These are phyloP conservation scores for Hylia prasina DNA, from an alignment of 2,113 vertebrate genomes.

Conservation along the genomic window DNA sequence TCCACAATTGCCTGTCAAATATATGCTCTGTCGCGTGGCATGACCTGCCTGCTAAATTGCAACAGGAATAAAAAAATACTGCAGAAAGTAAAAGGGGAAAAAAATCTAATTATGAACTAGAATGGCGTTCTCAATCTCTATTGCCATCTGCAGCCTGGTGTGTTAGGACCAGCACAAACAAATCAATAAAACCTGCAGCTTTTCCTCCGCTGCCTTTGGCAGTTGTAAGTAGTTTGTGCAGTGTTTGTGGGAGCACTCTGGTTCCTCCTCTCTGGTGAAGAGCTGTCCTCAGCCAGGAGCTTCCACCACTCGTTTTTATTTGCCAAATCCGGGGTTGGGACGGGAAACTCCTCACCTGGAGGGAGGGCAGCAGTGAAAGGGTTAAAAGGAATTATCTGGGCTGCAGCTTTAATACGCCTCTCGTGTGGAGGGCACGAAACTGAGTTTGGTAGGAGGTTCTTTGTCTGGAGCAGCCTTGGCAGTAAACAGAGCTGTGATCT, in stretches of 20 bases:
- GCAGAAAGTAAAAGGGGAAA: background rate
- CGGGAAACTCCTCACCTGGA: background rate
- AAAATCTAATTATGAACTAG: background rate
- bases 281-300: background rate
- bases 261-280: background rate
- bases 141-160: conserved; percentile 34
- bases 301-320: background rate
- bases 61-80: background rate
- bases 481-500: conserved; percentile 47
- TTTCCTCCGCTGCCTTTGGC: background rate
- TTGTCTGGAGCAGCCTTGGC: conserved; percentile 61
- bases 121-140: background rate
- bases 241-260: background rate
- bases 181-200: conserved; percentile 33
- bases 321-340: background rate
- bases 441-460: conserved; percentile 68
- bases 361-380: background rate
- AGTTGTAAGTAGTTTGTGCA: background rate
- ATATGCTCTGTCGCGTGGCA: background rate
- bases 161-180: background rate
- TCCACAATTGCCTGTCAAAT: conserved; percentile 1
- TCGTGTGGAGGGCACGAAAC: conserved; percentile 32
- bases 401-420: conserved; percentile 41
- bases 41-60: background rate
- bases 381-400: conserved; percentile 42